Evolutionary conservation across 1,140 invertebrate species (phyloP).

Genomic region (Drosophila pachea): DNA sequence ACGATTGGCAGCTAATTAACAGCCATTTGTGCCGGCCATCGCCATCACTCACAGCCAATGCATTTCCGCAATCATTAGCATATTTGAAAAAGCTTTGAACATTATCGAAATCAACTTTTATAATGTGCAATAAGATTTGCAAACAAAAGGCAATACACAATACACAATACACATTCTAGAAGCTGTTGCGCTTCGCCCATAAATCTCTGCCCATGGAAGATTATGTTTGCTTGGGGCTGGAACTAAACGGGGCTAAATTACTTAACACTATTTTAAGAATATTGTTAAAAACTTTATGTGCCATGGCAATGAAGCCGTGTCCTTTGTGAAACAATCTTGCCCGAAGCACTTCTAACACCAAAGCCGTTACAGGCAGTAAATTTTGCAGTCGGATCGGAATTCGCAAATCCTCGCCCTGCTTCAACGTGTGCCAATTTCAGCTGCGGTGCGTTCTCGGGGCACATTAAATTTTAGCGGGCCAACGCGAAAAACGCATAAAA

Average conservation of each 20-base stretch:
- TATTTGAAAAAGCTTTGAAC: slow-evolving; percentile 1
- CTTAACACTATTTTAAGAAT: no score
- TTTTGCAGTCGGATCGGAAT: slow-evolving; percentile 5
- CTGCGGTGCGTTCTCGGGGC: slow-evolving; percentile 23
- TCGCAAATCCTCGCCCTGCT: background rate
- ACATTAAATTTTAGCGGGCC: slow-evolving; percentile 37
- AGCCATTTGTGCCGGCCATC: background rate
- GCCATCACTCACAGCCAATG: slow-evolving; percentile 13
- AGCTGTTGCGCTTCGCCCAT: no score
- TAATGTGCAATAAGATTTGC: slow-evolving; percentile 19
- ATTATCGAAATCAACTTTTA: background rate
- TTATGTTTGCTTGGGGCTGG: no score
- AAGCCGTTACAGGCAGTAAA: background rate
- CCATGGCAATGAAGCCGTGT: background rate
- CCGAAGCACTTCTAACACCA: slow-evolving; percentile 18
- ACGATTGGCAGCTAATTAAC: background rate
- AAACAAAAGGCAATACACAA: slow-evolving; percentile 19
- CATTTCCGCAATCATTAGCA: slow-evolving; percentile 28
- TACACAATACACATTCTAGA: no score
- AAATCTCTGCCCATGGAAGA: no score
- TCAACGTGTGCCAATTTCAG: slow-evolving; percentile 34
- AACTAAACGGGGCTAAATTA: no score
- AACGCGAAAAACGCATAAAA: slow-evolving; percentile 66
- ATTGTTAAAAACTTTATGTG: no score
- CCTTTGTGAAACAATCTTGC: background rate